Conservation (phyloP, 2,888 invertebrate genomes). For the Strigamia crassipes region DNA sequence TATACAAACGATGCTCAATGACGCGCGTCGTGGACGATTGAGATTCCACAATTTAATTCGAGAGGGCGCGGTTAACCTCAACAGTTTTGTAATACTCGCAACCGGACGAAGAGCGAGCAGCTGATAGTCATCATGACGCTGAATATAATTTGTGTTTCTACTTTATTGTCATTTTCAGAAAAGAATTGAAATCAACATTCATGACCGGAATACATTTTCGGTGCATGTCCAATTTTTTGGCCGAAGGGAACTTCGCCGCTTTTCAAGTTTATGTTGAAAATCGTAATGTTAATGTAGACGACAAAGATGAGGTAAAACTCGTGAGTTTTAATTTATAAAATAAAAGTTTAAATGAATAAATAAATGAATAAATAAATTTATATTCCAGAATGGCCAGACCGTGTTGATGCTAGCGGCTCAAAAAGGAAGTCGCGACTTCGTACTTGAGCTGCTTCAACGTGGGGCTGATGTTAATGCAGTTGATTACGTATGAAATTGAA, state of each 20-base stretch:
- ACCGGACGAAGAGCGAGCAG: not conserved
- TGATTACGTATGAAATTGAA: constrained; percentile 68
- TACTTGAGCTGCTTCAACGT: constrained; percentile 80
- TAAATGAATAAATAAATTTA: not conserved
- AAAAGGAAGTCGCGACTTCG: constrained; percentile 81
- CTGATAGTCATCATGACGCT: not conserved
- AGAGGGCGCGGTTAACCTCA: not conserved
- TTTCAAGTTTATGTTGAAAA: constrained; percentile 81
- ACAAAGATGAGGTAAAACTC: constrained; percentile 76
- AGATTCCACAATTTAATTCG: not conserved
- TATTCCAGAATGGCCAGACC: constrained; percentile 83
- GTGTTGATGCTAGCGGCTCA: constrained; percentile 90
- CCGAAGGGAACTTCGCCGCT: constrained; percentile 70
- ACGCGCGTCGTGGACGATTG: not conserved
- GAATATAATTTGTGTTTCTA: not conserved
- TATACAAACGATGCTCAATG: not conserved
- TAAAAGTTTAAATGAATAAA: constrained; percentile 14
- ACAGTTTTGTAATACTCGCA: not conserved
- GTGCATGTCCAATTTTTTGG: constrained; percentile 29
- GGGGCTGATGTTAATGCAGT: constrained; percentile 91
- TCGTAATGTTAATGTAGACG: constrained; percentile 79
- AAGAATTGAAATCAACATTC: not conserved
- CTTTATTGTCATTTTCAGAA: constrained; percentile 1
- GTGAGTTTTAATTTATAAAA: not conserved
- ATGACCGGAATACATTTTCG: constrained; percentile 27